These are phyloP conservation scores for Copsychus sechellarum DNA, from an alignment of 2,113 vertebrate species.

Conservation along the genomic window DNA sequence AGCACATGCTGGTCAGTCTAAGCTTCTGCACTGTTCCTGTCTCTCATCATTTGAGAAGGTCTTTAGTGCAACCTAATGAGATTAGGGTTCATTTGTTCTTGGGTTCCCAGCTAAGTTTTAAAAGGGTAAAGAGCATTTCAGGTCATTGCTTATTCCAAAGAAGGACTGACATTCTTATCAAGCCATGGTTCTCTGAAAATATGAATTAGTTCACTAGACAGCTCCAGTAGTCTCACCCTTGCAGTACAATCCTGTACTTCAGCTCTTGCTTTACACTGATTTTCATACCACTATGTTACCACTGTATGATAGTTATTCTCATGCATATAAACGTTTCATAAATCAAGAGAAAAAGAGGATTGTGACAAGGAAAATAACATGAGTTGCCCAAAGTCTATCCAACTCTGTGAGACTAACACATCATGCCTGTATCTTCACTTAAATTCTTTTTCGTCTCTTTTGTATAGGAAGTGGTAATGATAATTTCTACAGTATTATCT, in stretches of 20 bases:
- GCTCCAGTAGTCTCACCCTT: not conserved
- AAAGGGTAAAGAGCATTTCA: conserved; percentile 2
- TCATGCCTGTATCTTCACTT: not conserved
- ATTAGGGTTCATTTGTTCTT: conserved; percentile 1
- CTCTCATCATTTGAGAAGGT: not conserved
- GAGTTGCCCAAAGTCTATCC: not conserved
- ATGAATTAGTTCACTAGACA: not conserved
- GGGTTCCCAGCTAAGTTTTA: not conserved
- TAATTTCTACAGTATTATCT: not conserved
- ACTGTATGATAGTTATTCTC: not conserved
- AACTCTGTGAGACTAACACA: not conserved
- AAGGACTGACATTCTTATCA: not conserved
- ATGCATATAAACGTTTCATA: not conserved
- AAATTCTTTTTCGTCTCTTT: not conserved
- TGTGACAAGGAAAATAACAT: not conserved
- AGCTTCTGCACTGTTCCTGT: not conserved
- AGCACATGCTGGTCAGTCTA: not conserved
- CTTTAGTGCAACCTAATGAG: not conserved
- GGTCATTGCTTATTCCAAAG: not conserved
- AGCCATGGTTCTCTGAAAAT: not conserved
- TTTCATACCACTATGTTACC: not conserved
- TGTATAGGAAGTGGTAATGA: not conserved
- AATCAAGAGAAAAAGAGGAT: not conserved
- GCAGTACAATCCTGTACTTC: not conserved
- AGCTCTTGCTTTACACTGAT: not conserved